Evolutionary conservation across 1,140 invertebrate genomes (phyloP), one percentile per base, ranked within the genome.

Genomic region (Bombus ignitus): DNA sequence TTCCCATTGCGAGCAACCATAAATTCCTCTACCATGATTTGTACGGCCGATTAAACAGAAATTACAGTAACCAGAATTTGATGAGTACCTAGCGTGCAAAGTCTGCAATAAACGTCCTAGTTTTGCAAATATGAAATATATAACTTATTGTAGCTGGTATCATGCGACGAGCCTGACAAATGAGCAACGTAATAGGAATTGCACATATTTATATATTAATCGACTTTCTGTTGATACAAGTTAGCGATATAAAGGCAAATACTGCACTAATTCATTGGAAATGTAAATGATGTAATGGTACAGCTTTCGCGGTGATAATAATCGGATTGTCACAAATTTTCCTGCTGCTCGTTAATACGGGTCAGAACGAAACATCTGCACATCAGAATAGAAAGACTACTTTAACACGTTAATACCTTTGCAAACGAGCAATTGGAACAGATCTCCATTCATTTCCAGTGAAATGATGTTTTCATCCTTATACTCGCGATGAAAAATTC

Each of bases 121-220:
- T 35, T 68, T 68, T 66, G 76, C n/a, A 78, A 66, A 78, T 39
- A 78, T 9, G 13, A 68, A 35, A 79, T 68, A 53, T 22, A 1
- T 8, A 53, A 53, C 18, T 22, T 53, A 53, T 53, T 53, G 47
- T 22, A 22, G 47, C 47, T 53, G 47, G 18, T 53, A 22, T 53
- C 47, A 8, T 53, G 18, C 47, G 47, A 22, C 39, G 18, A 44
- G 59, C 22, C 15, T 47, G 77, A 79, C n/a, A 47, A 79, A 79
- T 15, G 39, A 10, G 32, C 25, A 37, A 37, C 65, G n/a, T 47
- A 66, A 79, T 32, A 47, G 53, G 68, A 57, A 39, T 39, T 13
- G 44, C 28, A 81, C 32, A 81, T 81, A 73, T 81, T 72, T 79
- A 68, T 79, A 47, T 68, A 68, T 37, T 68, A 79, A 79, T 79